These are phyloP conservation scores for Turritopsis dohrnii DNA, from an alignment of 30 jellyfish, hydroid and myxozoan genomes.

Conservation along the genomic window DNA sequence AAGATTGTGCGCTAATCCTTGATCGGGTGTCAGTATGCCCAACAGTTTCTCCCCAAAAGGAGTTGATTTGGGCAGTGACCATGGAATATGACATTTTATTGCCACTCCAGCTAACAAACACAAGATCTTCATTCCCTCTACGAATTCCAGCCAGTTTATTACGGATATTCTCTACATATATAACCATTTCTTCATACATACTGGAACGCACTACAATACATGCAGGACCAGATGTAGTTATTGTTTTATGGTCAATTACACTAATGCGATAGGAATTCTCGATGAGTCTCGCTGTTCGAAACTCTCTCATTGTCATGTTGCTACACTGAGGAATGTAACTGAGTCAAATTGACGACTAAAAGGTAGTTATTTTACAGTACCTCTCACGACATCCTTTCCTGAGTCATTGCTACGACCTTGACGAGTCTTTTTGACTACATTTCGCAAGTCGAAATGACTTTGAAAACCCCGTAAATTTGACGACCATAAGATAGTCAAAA, in stretches of 20 bases:
- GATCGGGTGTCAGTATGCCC: constrained; percentile 24
- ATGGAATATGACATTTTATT: constrained; percentile 20
- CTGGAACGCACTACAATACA: neutral
- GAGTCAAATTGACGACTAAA: too few relatives aligned
- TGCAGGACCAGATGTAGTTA: constrained; percentile 40
- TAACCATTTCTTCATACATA: neutral
- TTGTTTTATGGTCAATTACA: constrained; percentile 34
- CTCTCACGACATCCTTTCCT: neutral
- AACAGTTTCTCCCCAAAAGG: constrained; percentile 27
- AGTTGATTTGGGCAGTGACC: constrained; percentile 5
- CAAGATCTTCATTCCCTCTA: neutral
- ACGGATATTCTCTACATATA: constrained; percentile 1
- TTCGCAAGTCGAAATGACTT: too few relatives aligned
- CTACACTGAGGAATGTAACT: too few relatives aligned
- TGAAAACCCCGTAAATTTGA: too few relatives aligned
- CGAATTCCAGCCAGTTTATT: constrained; percentile 7
- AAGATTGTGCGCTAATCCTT: neutral
- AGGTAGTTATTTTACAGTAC: constrained; percentile 1
- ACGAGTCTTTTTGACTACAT: too few relatives aligned
- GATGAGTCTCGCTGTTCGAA: neutral
- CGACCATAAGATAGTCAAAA: too few relatives aligned
- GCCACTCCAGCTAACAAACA: constrained; percentile 32
- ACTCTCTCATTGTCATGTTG: constrained; percentile 17
- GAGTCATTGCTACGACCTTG: neutral
- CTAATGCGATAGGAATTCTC: neutral